Evolutionary conservation across 2,113 vertebrate species (phyloP), one percentile per base, ranked within the genome.

Genomic region (Brachionichthys hirsutus): DNA sequence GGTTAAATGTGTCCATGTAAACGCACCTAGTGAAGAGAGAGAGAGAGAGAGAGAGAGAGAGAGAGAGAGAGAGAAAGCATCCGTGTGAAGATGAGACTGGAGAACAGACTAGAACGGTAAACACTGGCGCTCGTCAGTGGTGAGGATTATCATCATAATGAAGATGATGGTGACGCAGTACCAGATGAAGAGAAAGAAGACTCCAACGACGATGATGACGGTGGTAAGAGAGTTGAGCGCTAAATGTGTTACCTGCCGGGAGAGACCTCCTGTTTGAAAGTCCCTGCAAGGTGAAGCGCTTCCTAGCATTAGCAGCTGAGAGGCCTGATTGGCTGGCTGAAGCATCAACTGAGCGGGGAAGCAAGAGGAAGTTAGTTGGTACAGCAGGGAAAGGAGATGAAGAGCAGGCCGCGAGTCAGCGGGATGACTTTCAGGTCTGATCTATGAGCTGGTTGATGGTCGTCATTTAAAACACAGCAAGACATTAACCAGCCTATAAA

Each of bases 271-370:
- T 91, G 84, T 95, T 94, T 79, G 94, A 93, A 88, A 95, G 92
- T 62, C 92, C 92, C 90, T 94, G 93, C 81, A 94, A 92, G 82
- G 92, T 94, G 92, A 95, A 95, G 82, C 93, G 92, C 87, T 93
- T 95, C 92, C 91, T 90, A 93, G 93, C 92, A 68, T 93, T 92
- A 84, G 90, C 91, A 78, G 92, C 90, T 40, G 87, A 91, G 90
- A 89, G 85, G 85, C 88, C 91, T 81, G 90, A 90, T 86, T 91
- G 91, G 90, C 85, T 89, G 87, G 89, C 85, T 80, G 92, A 89
- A 87, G 88, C 87, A 78, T 94, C 93, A 67, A 83, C 93, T 94
- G 90, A 92, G 91, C 67, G 85, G 80, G 87, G 77, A 77, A 90
- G 89, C 84, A 75, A 85, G 71, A 87, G 49, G 61, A 15, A 89